These are phyloP conservation scores for Rhamphomyia laevipes DNA, from an alignment of 2,888 invertebrate species.

Conservation along the genomic window DNA sequence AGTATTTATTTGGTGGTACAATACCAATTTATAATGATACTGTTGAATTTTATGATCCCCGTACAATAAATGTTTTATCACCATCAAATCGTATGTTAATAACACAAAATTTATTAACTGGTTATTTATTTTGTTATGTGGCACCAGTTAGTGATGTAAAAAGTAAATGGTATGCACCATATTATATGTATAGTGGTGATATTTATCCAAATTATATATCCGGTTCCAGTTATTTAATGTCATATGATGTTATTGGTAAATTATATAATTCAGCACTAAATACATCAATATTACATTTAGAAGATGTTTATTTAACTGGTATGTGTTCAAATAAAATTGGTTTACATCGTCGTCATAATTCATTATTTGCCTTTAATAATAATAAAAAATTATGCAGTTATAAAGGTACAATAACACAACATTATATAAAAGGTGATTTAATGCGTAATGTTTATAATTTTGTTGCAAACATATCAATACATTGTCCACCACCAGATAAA, in stretches of 20 bases:
- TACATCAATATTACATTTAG: slow-evolving; percentile 61
- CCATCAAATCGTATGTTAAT: slow-evolving; percentile 26
- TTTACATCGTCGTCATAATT: slow-evolving; percentile 49
- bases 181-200: slow-evolving; percentile 59
- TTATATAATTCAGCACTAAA: slow-evolving; percentile 54
- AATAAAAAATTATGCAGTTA: slow-evolving; percentile 40
- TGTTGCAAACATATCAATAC: slow-evolving; percentile 28
- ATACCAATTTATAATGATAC: slow-evolving; percentile 36
- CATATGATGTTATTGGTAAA: slow-evolving; percentile 49
- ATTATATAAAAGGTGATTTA: slow-evolving; percentile 41
- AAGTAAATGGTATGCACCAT: slow-evolving; percentile 76
- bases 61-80: slow-evolving; percentile 23
- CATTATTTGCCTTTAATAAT: slow-evolving; percentile 44
- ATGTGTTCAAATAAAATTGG: slow-evolving; percentile 50
- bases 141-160: slow-evolving; percentile 58
- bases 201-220: slow-evolving; percentile 71
- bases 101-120: slow-evolving; percentile 49
- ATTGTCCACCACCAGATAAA: slow-evolving; percentile 30
- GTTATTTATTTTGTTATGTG: slow-evolving; percentile 67
- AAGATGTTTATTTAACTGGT: slow-evolving; percentile 71
- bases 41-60: slow-evolving; percentile 27
- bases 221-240: slow-evolving; percentile 70
- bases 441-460: slow-evolving; percentile 37
- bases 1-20: slow-evolving; percentile 38
- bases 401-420: slow-evolving; percentile 43